phyloP scores from a whole-genome alignment of 1,140 invertebrate genomes.

The Hycleus cichorii region DNA sequence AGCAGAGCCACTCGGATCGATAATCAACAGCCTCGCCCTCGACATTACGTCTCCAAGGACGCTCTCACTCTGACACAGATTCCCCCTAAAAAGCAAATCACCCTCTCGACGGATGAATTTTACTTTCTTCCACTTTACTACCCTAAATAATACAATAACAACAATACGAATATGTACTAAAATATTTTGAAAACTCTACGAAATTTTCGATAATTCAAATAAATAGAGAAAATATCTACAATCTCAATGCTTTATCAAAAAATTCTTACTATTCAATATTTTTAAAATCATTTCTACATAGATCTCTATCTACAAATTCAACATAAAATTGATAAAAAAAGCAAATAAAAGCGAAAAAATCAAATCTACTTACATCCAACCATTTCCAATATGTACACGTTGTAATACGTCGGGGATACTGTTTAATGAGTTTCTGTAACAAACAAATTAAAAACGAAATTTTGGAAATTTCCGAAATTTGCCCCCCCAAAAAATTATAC shows the following conservation, averaged over 20 bases:
- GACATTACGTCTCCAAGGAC: conserved; percentile 23
- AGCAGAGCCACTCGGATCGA: conserved; percentile 8
- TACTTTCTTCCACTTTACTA: neutral
- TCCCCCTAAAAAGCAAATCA: neutral
- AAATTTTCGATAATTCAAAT: neutral
- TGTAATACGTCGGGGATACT: conserved; percentile 44
- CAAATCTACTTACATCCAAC: conserved; percentile 47
- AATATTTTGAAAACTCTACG: neutral
- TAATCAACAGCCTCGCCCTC: conserved; percentile 22
- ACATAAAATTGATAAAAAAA: no score
- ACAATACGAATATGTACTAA: neutral
- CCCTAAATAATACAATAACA: neutral
- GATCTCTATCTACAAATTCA: no score
- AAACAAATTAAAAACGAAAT: conserved; percentile 28
- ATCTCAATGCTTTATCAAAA: no score
- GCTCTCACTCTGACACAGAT: conserved; percentile 19
- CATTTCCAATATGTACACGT: conserved; percentile 44
- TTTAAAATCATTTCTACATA: no score
- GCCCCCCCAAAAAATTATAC: no score
- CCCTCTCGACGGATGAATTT: neutral
- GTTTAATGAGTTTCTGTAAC: conserved; percentile 45
- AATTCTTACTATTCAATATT: no score
- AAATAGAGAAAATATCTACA: no score
- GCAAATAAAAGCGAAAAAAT: no score
- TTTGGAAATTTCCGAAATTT: no score